phyloP scores from a whole-genome alignment of 2,113 vertebrate species.

The Hippocampus comes region DNA sequence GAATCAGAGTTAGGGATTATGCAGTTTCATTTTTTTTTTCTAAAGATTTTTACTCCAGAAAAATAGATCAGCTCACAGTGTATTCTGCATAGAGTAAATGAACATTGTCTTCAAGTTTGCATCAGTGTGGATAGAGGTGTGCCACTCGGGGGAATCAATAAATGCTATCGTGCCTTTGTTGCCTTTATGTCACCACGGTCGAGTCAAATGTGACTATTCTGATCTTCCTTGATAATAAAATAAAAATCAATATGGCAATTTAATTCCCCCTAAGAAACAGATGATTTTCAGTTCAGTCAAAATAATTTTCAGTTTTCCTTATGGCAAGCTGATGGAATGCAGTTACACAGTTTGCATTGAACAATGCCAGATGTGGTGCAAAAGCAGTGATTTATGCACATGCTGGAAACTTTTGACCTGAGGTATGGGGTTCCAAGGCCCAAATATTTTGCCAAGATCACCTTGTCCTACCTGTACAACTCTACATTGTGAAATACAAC shows the following conservation, averaged over 20 bases:
- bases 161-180: conserved; percentile 13
- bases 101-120: background rate
- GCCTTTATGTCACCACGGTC: too few species aligned
- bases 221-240: too few species aligned
- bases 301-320: too few species aligned
- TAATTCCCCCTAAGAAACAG: too few species aligned
- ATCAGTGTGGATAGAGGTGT: conserved; percentile 7
- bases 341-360: too few species aligned
- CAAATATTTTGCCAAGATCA: background rate
- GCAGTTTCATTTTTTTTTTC: background rate
- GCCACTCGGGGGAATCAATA: conserved; percentile 31
- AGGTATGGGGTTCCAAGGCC: background rate
- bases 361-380: background rate
- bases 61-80: background rate
- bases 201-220: too few species aligned
- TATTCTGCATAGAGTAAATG: background rate
- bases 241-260: too few species aligned
- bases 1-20: background rate
- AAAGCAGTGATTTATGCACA: background rate
- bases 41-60: background rate
- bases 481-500: too few species aligned
- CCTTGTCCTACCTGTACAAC: background rate
- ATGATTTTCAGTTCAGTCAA: too few species aligned
- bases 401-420: background rate
- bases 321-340: too few species aligned